Conservation (phyloP, 2,888 invertebrate species). For the Neuroscelio doddi region DNA sequence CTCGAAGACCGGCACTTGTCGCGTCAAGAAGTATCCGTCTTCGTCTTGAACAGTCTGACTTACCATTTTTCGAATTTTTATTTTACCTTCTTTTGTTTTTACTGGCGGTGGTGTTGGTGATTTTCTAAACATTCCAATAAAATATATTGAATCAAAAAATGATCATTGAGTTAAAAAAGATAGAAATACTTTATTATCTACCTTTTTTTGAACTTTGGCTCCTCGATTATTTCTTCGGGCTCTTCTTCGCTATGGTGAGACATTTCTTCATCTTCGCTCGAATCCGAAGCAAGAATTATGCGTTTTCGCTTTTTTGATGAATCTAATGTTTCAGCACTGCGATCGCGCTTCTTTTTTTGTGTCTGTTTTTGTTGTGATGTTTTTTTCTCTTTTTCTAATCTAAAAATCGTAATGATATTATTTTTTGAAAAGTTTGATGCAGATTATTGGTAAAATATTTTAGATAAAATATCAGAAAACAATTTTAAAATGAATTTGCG, state of each 20-base stretch:
- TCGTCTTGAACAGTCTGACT: constrained; percentile 66
- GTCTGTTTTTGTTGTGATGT: constrained; percentile 10
- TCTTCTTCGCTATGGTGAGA: constrained; percentile 44
- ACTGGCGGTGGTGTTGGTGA: constrained; percentile 59
- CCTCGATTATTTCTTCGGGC: constrained; percentile 48
- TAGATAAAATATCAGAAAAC: too few relatives aligned
- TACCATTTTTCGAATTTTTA: constrained; percentile 62
- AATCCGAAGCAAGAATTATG: constrained; percentile 56
- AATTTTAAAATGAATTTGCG: too few relatives aligned
- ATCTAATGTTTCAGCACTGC: constrained; percentile 7
- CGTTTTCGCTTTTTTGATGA: constrained; percentile 59
- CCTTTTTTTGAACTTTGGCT: constrained; percentile 17
- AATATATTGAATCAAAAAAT: neutral
- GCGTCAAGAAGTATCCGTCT: constrained; percentile 69
- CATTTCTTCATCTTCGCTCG: constrained; percentile 55
- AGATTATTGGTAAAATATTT: too few relatives aligned
- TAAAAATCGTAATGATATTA: too few relatives aligned
- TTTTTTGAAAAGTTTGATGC: too few relatives aligned
- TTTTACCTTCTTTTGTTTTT: constrained; percentile 56
- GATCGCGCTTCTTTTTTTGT: constrained; percentile 34
- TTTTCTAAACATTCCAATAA: constrained; percentile 17
- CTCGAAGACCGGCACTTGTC: constrained; percentile 61
- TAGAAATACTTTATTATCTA: constrained; percentile 4
- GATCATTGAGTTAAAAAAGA: neutral
- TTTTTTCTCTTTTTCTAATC: neutral